These are phyloP conservation scores for Emys orbicularis DNA, from an alignment of 2,797 vertebrate species.

Conservation along the genomic window DNA sequence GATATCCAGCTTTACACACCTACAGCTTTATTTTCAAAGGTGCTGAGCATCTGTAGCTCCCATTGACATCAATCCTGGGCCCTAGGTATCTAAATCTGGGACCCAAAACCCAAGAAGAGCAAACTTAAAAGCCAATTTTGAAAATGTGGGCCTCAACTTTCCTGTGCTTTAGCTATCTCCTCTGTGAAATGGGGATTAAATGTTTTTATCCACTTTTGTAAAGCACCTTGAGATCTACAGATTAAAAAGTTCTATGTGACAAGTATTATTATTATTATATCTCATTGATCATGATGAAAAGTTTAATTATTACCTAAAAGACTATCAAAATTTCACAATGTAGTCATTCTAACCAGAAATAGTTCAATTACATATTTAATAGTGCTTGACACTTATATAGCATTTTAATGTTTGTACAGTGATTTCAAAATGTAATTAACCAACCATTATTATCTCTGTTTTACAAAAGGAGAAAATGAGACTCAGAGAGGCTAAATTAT, in stretches of 20 bases:
- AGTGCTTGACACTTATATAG: background rate
- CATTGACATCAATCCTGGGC: background rate
- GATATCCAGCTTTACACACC: background rate
- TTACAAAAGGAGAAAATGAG: conserved; percentile 24
- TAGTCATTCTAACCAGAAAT: background rate
- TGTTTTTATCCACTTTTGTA: background rate
- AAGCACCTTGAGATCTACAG: background rate
- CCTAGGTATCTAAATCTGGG: background rate
- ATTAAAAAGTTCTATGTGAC: background rate
- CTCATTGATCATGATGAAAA: background rate
- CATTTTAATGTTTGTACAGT: background rate
- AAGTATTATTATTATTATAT: background rate
- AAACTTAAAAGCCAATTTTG: background rate
- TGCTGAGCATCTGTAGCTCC: background rate
- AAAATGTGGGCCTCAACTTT: background rate
- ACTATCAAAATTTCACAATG: background rate
- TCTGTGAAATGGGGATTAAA: background rate
- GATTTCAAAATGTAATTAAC: background rate
- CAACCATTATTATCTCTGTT: background rate
- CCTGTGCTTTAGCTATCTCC: background rate
- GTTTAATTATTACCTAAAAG: background rate
- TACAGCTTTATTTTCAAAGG: background rate
- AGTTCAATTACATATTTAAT: background rate
- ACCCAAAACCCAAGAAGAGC: background rate
- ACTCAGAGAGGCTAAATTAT: background rate